Percentiles rank a stretch among this genome's conserved stretches.
phyloP scores from a whole-genome alignment of 2,888 invertebrate species.

The Eustalomyia histrio region DNA sequence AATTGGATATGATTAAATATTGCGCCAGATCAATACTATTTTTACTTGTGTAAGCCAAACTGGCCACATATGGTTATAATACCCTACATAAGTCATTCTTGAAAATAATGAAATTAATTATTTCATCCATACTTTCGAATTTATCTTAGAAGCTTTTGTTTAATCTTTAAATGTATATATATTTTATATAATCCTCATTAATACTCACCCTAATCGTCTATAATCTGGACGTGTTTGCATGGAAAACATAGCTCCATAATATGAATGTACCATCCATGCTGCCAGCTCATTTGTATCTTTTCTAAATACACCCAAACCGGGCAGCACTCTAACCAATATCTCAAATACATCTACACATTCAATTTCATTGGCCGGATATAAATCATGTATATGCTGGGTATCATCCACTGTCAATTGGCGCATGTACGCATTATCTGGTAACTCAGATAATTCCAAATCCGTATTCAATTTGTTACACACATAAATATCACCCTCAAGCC shows the following conservation, averaged over 20 bases:
- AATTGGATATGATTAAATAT: no score
- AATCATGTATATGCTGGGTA: conserved; percentile 90
- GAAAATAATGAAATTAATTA: no score
- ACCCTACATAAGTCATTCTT: no score
- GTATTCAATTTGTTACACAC: conserved; percentile 85
- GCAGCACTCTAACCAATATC: conserved; percentile 87
- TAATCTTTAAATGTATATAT: no score
- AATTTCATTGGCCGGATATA: conserved; percentile 93
- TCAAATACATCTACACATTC: conserved; percentile 91
- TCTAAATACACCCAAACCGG: conserved; percentile 90
- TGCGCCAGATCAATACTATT: no score
- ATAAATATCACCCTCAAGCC: conserved; percentile 90
- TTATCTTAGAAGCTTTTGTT: no score
- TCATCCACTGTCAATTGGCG: conserved; percentile 87
- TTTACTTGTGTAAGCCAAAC: no score
- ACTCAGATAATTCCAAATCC: conserved; percentile 83
- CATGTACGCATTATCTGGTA: conserved; percentile 86
- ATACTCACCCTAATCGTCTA: conserved; percentile 83
- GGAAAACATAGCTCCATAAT: conserved; percentile 95
- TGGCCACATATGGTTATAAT: no score
- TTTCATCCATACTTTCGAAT: no score
- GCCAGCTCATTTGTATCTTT: conserved; percentile 85
- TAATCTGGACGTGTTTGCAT: conserved; percentile 92
- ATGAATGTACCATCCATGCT: conserved; percentile 95
- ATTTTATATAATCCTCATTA: not conserved